Base-by-base conservation (phyloP, 2,113 vertebrate genomes). In the Myodes glareolus region DNA sequence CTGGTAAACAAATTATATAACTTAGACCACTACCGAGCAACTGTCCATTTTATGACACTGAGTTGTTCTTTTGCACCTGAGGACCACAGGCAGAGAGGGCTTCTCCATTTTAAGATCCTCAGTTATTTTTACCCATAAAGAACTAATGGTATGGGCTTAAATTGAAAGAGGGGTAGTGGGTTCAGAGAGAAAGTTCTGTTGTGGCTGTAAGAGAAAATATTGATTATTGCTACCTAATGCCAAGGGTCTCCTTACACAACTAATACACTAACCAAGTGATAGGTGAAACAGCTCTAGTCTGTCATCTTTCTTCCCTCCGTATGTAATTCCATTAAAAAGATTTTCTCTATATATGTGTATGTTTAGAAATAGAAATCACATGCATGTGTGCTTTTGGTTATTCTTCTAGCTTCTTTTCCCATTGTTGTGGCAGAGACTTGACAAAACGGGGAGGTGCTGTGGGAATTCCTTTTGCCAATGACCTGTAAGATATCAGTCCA, bases 211-310 rank as follows among this genome's bases (percentile, higher is more conserved):
- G 47, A 65, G 67, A 77, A 58, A 92, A 94, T 23, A 78, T 76
- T 82, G 75, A 52, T 42, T 45, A 76, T 95, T 96, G 77, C 63
- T 85, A 33, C 63, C 90, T 92, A 92, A 36, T 95, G 75, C n/a
- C 75, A 85, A 47, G 52, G 55, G 70, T 11, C 13, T 91, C 55
- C 11, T 55, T 52, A 23, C 58, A n/a, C n/a, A 39, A 58, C 0
- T 4, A 13, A 82, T 29, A 25, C 55, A 14, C n/a, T 29, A 61
- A 61, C 27, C 12, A 82, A 27, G 25, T 7, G 21, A 55, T 7
- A 9, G 4, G 23, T 39, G 8, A 39, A 29, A 39, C 11, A 82
- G 80, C 31, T 47, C 27, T 1, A 3, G 27, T 47, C 23, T 45
- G 19, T 70, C 8, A 12, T 47, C 21, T 42, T 7, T 42, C 36